phyloP scores from a whole-genome alignment of 2,113 vertebrate species.

The Crypturellus undulatus region DNA sequence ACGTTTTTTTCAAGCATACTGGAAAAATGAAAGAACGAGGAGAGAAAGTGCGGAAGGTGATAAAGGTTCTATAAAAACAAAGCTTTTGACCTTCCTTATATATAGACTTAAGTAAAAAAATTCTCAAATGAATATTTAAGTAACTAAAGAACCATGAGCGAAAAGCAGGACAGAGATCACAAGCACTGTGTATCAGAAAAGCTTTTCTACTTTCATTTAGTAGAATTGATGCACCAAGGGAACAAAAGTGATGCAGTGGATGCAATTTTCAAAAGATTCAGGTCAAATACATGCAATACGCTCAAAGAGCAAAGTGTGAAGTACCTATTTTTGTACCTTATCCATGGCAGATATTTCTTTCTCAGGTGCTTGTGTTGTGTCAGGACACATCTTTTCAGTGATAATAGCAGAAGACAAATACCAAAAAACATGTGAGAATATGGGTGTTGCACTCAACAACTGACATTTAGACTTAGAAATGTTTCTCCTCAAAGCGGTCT shows the following conservation, averaged over 20 bases:
- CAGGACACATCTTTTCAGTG: background rate
- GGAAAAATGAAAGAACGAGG: background rate
- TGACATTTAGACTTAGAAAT: constrained; percentile 57
- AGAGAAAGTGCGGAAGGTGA: background rate
- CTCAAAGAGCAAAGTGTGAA: background rate
- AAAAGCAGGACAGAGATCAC: background rate
- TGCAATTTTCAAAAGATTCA: background rate
- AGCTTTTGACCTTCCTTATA: background rate
- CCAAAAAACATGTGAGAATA: background rate
- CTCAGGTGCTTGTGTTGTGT: background rate
- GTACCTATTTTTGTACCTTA: background rate
- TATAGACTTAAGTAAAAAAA: background rate
- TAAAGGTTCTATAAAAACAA: background rate
- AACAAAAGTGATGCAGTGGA: background rate
- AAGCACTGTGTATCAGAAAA: background rate
- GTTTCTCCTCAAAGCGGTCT: constrained; percentile 11
- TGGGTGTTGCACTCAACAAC: background rate
- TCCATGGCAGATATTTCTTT: background rate
- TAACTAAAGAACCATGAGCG: background rate
- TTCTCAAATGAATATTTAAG: background rate
- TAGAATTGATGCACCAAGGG: background rate
- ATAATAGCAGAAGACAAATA: background rate
- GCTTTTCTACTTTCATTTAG: background rate
- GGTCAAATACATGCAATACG: background rate
- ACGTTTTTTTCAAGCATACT: background rate